Evolutionary conservation across 2,888 invertebrate species (phyloP).

Genomic region (Augochlorella aurata): DNA sequence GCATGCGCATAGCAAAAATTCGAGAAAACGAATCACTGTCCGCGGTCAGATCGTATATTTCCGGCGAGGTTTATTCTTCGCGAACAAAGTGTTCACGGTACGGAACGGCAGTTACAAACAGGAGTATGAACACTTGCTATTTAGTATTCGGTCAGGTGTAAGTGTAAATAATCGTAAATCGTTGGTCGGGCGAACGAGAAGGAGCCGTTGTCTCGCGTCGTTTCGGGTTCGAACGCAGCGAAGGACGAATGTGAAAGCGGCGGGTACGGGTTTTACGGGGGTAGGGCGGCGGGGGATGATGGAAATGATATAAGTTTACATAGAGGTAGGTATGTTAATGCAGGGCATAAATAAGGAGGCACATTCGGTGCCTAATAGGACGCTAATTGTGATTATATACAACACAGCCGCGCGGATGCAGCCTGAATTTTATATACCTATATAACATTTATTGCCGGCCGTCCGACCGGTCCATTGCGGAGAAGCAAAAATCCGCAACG

Average conservation of each 20-base stretch:
- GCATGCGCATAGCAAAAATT: not conserved
- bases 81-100: constrained; percentile 11
- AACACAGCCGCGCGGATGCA: constrained; percentile 64
- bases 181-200: not conserved
- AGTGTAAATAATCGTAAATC: constrained; percentile 44
- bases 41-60: constrained; percentile 10
- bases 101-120: constrained; percentile 23
- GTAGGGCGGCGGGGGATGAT: constrained; percentile 44
- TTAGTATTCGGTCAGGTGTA: constrained; percentile 30
- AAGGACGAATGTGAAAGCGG: constrained; percentile 13
- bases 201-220: constrained; percentile 30
- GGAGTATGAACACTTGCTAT: constrained; percentile 18
- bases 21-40: constrained; percentile 17
- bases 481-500: constrained; percentile 65
- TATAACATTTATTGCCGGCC: constrained; percentile 69
- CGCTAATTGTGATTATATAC: constrained; percentile 74
- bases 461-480: constrained; percentile 59
- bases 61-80: not conserved
- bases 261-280: constrained; percentile 6
- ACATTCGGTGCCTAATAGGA: constrained; percentile 68
- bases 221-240: constrained; percentile 24
- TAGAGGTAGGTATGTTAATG: constrained; percentile 64
- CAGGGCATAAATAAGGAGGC: constrained; percentile 66
- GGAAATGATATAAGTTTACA: constrained; percentile 69
- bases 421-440: constrained; percentile 69